Percentiles rank a stretch among this genome's conserved stretches.
Conservation (phyloP, 2,888 invertebrate genomes). For the Drosophila macrospina region DNA sequence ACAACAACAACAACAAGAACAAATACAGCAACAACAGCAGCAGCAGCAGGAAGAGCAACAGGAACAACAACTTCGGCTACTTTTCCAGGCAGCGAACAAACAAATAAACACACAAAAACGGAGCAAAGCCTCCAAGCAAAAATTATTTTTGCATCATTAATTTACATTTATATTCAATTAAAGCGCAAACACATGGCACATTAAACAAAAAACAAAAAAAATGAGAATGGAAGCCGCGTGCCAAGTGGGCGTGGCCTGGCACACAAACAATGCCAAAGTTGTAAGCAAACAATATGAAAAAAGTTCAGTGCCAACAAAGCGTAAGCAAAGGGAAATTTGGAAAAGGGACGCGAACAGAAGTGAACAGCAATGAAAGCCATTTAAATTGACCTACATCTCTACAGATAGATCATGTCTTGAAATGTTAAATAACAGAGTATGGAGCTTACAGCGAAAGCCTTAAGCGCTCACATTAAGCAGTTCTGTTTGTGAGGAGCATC, state of each 20-base stretch:
- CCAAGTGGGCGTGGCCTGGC: conserved; percentile 51
- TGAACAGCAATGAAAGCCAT: conserved; percentile 17
- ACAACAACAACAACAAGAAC: conserved; percentile 18
- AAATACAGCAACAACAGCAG: conserved; percentile 25
- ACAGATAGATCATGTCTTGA: conserved; percentile 8
- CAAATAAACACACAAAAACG: conserved; percentile 53
- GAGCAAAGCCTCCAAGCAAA: conserved; percentile 72
- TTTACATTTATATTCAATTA: conserved; percentile 81
- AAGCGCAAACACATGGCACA: conserved; percentile 71
- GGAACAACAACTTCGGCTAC: conserved; percentile 40
- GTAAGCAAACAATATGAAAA: conserved; percentile 41
- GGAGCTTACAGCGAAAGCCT: background rate
- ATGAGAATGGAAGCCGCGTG: conserved; percentile 51
- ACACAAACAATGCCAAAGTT: conserved; percentile 55
- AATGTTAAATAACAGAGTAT: conserved; percentile 1
- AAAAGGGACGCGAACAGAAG: conserved; percentile 1
- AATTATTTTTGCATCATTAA: conserved; percentile 81
- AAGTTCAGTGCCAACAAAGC: conserved; percentile 41
- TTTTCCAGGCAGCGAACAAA: conserved; percentile 30
- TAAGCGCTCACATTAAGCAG: background rate
- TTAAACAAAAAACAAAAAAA: conserved; percentile 25
- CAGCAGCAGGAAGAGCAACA: conserved; percentile 25
- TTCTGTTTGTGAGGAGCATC: background rate
- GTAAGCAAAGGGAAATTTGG: conserved; percentile 13
- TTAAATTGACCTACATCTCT: conserved; percentile 33